Evolutionary conservation across 2,113 vertebrate genomes (phyloP), one percentile per base, ranked within the genome.

Genomic region (Hydrolagus affinis): DNA sequence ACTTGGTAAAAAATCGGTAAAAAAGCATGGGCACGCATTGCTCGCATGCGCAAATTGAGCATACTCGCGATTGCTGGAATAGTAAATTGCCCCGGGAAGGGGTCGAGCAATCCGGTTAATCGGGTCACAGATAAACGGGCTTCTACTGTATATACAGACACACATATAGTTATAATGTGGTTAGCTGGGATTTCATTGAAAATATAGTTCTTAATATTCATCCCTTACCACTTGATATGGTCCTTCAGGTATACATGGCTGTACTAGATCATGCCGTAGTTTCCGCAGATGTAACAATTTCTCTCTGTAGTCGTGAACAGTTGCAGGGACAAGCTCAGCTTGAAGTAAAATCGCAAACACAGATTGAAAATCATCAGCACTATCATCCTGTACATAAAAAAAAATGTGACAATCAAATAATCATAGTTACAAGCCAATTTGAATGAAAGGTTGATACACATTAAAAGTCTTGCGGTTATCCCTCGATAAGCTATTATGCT

Each of bases 211-310:
- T 28, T 73, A 73, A 73, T 9, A 44, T 44, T 21, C 57, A 32
- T 10, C 21, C 32, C 69, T 10, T 89, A 98, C 97, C 96, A 97
- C 95, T 64, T 95, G 93, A 86, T 98, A 93, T 3, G 90, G 90
- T 12, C 95, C 96, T 19, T 68, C 89, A 0, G 94, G 94, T 85
- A 94, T 86, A n/a, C 90, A 68, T 28, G 91, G 87, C 87, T 92
- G 94, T 66, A 96, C 95, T 87, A 95, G 89, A 86, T 99, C 97
- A 19, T 94, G 94, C 4, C 98, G 95, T 59, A 99, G 92, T 88
- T 97, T 98, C 8, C 95, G 91, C 85, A 99, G 88, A 86, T 98
- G 95, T 1, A 99, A 95, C 44, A 99, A 94, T 87, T 99, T 99
- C 60, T 99, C 98, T 87, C 97, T 93, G 90, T 98, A 98, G 89